Evolutionary conservation across 2,113 vertebrate species (phyloP), one percentile per base, ranked within the genome.

Genomic region (Brienomyrus brachyistius): DNA sequence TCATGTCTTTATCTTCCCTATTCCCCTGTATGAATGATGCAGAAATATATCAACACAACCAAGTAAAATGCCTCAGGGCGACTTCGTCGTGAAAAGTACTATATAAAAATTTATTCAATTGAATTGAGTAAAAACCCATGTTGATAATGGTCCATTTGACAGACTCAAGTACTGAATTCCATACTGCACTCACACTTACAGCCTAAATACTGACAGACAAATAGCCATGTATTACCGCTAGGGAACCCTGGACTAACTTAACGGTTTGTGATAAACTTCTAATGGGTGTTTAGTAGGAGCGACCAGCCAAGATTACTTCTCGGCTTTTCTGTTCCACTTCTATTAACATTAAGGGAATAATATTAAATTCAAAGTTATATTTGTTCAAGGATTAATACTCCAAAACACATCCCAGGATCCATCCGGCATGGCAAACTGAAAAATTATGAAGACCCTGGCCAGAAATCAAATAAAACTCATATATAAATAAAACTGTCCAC

Each of bases 231-330:
- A 59, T 40, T 77, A 17, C 70, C 35, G 1, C 15, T 40, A 43
- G 15, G 35, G 35, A 77, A 15, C 35, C 13, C 27, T 35, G 70
- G 15, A 40, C 70, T 40, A 40, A 77, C 27, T 77, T 77, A 77
- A 77, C n/a, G 70, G 70, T 77, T 77, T 77, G 70, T 77, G 70
- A 77, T 77, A 77, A 77, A 80, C 31, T 80, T 43, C 35, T 43
- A 80, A 80, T 80, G 74, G 74, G 35, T 17, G 74, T 80, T 74
- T 80, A 80, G 45, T 51, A 27, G 83, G 45, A 86, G 48, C 23
- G 31, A 86, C 9, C 83, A 86, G 83, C 47, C 47, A 86, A 86
- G 47, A 74, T 70, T 74, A 88, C 62, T 88, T 48, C 59, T 70
- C 9, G 3, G 62, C 87, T 70, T 88, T 85, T 50, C 45, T 86